Conservation (phyloP, 1,140 invertebrate genomes). For the Lepidostoma basale region DNA sequence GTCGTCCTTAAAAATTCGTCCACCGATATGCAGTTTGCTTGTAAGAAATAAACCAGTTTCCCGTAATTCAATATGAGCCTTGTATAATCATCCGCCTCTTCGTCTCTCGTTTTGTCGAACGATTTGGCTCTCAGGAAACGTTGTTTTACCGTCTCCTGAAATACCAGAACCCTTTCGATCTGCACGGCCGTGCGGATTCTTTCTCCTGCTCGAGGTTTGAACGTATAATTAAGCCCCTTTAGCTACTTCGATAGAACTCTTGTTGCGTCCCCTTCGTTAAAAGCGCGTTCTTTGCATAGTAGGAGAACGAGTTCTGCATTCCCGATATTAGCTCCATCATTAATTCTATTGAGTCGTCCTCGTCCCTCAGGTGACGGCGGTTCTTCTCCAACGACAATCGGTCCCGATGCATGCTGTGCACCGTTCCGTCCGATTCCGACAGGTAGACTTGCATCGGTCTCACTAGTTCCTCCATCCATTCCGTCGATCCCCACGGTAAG, state of each 20-base stretch:
- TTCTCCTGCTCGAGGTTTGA: conserved; percentile 34
- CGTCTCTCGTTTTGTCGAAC: conserved; percentile 44
- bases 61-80: not conserved
- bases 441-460: too few relatives aligned
- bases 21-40: not conserved
- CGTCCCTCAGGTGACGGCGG: too few relatives aligned
- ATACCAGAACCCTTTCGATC: conserved; percentile 47
- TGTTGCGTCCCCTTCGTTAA: conserved; percentile 45
- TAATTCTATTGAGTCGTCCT: too few relatives aligned
- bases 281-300: conserved; percentile 45
- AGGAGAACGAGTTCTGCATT: conserved; percentile 23
- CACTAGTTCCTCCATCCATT: too few relatives aligned
- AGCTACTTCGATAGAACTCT: conserved; percentile 34
- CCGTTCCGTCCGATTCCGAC: too few relatives aligned
- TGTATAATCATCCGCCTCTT: not conserved
- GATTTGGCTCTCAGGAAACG: conserved; percentile 33
- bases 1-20: not conserved
- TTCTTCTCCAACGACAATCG: too few relatives aligned
- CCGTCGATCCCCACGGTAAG: too few relatives aligned
- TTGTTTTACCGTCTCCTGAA: conserved; percentile 45
- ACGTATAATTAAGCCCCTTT: conserved; percentile 41
- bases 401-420: too few relatives aligned
- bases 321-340: not conserved
- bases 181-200: conserved; percentile 35
- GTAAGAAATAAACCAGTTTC: not conserved